Conservation (phyloP, 1,140 invertebrate genomes). For the Episyrphus balteatus region DNA sequence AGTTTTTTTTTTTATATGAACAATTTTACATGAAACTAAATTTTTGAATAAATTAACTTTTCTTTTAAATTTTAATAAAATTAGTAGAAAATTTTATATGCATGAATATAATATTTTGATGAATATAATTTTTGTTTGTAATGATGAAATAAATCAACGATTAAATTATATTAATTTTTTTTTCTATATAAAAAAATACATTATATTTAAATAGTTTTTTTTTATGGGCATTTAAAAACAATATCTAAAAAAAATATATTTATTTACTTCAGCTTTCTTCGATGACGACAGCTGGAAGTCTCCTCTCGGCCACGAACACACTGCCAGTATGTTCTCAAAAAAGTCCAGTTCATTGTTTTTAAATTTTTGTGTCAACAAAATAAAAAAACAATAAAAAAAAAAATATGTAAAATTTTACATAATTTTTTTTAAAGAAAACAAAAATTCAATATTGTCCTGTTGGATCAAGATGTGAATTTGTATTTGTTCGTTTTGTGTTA, state of each 20-base stretch:
- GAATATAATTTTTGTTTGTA: constrained; percentile 16
- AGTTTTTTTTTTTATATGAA: neutral
- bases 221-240: neutral
- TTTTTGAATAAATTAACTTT: neutral
- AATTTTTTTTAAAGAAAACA: constrained; percentile 22
- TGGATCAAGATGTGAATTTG: constrained; percentile 18
- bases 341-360: neutral
- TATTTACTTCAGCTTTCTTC: constrained; percentile 22
- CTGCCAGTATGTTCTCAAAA: constrained; percentile 24
- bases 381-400: too few species aligned
- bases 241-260: neutral
- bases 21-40: neutral
- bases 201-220: neutral
- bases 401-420: too few species aligned
- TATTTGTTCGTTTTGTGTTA: constrained; percentile 16
- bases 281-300: constrained; percentile 34
- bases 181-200: neutral
- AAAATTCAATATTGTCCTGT: constrained; percentile 30
- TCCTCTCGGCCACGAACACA: constrained; percentile 35
- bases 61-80: neutral
- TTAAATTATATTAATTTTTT: too few species aligned
- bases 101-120: constrained; percentile 8
- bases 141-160: neutral
- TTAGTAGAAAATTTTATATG: constrained; percentile 16
- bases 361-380: neutral